Evolutionary conservation across 2,113 vertebrate genomes (phyloP).

Genomic region (Ascaphus truei): DNA sequence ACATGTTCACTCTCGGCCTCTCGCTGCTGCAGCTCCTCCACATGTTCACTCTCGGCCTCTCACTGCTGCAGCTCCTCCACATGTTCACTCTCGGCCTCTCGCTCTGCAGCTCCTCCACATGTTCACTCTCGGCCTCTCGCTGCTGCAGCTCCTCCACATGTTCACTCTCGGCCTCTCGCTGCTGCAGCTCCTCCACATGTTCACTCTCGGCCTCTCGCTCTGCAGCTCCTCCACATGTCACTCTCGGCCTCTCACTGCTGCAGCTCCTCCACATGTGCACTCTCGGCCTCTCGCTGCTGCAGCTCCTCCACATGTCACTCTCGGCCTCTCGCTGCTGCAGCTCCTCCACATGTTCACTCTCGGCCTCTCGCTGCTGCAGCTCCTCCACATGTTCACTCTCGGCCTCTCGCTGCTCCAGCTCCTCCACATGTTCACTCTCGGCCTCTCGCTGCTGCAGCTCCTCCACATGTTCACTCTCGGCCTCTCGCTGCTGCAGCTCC

Average conservation of each 20-base stretch:
- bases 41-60: slow-evolving; percentile 55
- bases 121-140: slow-evolving; percentile 54
- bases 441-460: slow-evolving; percentile 50
- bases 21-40: slow-evolving; percentile 51
- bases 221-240: too few relatives aligned
- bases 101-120: slow-evolving; percentile 53
- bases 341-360: slow-evolving; percentile 57
- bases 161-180: slow-evolving; percentile 55
- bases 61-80: slow-evolving; percentile 51
- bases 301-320: slow-evolving; percentile 50
- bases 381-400: slow-evolving; percentile 57
- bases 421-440: slow-evolving; percentile 58
- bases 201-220: too few relatives aligned
- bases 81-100: slow-evolving; percentile 55
- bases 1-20: slow-evolving; percentile 56
- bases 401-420: slow-evolving; percentile 50
- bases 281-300: too few relatives aligned
- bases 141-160: slow-evolving; percentile 53
- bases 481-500: slow-evolving; percentile 50
- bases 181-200: slow-evolving; percentile 54
- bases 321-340: slow-evolving; percentile 50
- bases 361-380: slow-evolving; percentile 50
- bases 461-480: slow-evolving; percentile 58
- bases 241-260: slow-evolving; percentile 51
- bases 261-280: slow-evolving; percentile 55